These are phyloP conservation scores for Podocnemis expansa DNA, from an alignment of 2,113 vertebrate genomes.

Conservation along the genomic window DNA sequence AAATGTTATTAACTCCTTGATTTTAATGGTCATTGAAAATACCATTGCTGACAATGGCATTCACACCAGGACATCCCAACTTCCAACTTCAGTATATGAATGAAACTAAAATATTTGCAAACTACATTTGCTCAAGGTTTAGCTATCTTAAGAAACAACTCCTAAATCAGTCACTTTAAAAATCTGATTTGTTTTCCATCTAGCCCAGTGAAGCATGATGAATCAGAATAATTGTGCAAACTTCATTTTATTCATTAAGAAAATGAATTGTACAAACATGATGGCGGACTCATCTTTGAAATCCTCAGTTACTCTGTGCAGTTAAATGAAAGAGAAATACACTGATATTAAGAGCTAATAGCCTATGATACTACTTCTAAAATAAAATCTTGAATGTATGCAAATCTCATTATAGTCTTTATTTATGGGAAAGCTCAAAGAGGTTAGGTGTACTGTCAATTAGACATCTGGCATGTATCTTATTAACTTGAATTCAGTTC, in stretches of 20 bases:
- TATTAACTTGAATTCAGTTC: background rate
- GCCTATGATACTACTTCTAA: background rate
- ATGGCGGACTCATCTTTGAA: background rate
- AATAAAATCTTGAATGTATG: background rate
- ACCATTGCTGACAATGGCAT: background rate
- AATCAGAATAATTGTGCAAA: background rate
- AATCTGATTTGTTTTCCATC: background rate
- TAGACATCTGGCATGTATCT: background rate
- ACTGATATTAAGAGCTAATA: background rate
- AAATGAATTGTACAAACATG: background rate
- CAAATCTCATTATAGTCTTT: background rate
- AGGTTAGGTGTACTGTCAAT: background rate
- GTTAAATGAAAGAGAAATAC: background rate
- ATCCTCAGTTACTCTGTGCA: background rate
- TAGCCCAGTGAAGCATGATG: background rate
- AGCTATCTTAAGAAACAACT: background rate
- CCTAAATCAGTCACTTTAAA: background rate
- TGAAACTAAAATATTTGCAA: background rate
- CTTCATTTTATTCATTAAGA: background rate
- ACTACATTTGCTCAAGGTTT: background rate
- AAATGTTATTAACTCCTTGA: background rate
- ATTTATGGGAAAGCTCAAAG: background rate
- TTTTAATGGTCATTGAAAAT: constrained; percentile 8
- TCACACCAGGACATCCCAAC: background rate
- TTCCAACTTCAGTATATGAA: background rate